These are phyloP conservation scores for Heliocidaris erythrogramma DNA, from an alignment of 35 echinoderm and acorn worm species.

Conservation along the genomic window DNA sequence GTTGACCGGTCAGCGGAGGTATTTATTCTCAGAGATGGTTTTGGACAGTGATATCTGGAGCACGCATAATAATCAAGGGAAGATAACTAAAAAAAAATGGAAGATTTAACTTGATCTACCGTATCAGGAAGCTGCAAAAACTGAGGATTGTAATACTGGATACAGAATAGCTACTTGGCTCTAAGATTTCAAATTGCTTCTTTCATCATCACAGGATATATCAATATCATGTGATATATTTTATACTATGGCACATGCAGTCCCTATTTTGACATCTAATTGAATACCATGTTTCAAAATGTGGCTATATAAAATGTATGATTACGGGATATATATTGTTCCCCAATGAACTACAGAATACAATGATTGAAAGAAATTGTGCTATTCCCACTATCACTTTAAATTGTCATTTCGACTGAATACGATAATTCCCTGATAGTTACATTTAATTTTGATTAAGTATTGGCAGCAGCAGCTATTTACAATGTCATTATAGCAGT, in stretches of 20 bases:
- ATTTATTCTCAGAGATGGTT: no score
- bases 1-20: background rate
- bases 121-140: background rate
- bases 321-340: background rate
- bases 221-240: background rate
- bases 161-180: background rate
- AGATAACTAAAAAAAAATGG: background rate
- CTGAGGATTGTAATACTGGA: background rate
- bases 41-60: background rate
- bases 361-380: background rate
- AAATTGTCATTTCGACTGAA: background rate
- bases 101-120: background rate
- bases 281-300: background rate
- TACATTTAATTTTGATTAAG: background rate
- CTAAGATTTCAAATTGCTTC: background rate
- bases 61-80: background rate
- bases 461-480: background rate
- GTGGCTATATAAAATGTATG: background rate
- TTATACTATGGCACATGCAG: background rate
- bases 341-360: background rate
- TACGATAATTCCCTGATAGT: background rate
- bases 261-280: background rate
- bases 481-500: background rate
- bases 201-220: background rate
- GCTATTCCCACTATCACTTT: background rate